Conservation (phyloP, 2,113 vertebrate species). For the Oceanodroma tethys region DNA sequence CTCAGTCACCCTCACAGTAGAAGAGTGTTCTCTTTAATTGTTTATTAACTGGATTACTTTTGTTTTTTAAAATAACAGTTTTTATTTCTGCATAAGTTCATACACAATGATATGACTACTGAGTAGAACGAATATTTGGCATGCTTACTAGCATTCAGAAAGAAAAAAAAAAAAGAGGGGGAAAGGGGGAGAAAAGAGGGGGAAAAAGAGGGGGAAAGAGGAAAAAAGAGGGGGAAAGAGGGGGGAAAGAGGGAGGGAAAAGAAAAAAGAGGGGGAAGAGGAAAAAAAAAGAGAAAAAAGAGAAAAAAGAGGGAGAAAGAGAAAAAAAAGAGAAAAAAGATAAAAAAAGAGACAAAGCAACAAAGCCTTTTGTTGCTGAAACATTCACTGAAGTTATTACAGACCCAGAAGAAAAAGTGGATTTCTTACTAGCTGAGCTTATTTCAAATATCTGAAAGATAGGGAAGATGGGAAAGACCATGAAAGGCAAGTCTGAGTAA, state of each 20-base stretch:
- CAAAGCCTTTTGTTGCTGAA: background rate
- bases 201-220: no score
- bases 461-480: background rate
- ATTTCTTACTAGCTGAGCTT: background rate
- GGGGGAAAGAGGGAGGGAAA: no score
- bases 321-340: background rate
- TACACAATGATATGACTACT: background rate
- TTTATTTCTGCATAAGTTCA: background rate
- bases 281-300: no score
- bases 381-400: background rate
- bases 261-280: rapidly evolving
- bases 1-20: no score
- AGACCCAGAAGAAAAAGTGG: background rate
- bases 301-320: no score
- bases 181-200: no score
- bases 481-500: background rate
- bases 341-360: no score
- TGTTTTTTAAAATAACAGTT: background rate
- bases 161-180: background rate
- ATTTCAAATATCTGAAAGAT: background rate
- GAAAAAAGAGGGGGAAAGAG: no score
- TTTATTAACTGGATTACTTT: background rate
- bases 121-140: background rate
- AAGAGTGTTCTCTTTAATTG: background rate
- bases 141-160: background rate